These are phyloP conservation scores for Calyptomena viridis DNA, from an alignment of 2,113 vertebrate species.

Conservation along the genomic window DNA sequence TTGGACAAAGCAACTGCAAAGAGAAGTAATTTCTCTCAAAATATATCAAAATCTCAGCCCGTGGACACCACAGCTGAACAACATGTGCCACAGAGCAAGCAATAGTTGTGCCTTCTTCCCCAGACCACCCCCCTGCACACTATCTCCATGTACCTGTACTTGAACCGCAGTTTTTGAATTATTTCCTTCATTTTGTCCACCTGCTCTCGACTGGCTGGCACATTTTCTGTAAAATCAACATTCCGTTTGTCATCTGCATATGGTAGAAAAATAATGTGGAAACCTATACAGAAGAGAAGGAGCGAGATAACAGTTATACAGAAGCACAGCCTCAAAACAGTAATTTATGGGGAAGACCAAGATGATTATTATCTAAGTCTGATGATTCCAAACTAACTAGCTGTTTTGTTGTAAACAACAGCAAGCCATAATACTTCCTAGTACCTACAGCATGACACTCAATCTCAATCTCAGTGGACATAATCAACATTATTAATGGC, in stretches of 20 bases:
- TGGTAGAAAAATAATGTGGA: conserved; percentile 87
- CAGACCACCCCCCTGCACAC: neutral
- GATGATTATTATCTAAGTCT: neutral
- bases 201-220: conserved; percentile 80
- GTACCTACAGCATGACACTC: neutral
- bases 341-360: neutral
- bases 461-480: neutral
- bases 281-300: conserved; percentile 73
- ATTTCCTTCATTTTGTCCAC: conserved; percentile 95
- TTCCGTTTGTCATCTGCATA: conserved; percentile 89
- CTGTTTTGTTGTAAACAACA: neutral
- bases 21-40: neutral
- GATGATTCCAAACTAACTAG: neutral
- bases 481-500: neutral
- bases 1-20: neutral
- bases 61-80: neutral
- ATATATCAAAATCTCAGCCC: neutral
- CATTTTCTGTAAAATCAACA: conserved; percentile 76
- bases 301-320: neutral
- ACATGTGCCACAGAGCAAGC: neutral
- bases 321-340: neutral
- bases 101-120: neutral
- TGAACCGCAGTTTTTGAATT: conserved; percentile 88
- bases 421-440: neutral
- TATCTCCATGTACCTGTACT: conserved; percentile 79